Evolutionary conservation across 1,140 invertebrate genomes (phyloP).

Genomic region (Lordiphosa mommai): DNA sequence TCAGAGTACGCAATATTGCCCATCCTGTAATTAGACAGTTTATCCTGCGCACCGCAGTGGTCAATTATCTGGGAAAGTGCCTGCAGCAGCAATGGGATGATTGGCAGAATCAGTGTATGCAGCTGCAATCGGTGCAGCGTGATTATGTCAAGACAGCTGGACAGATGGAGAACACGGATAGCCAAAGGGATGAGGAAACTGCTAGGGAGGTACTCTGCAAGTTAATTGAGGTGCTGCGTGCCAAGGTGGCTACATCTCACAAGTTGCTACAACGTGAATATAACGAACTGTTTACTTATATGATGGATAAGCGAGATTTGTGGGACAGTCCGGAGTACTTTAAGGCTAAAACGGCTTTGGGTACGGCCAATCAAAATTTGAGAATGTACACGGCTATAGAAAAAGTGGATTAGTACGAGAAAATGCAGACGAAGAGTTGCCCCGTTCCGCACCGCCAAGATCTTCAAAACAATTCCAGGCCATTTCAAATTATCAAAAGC

Average conservation of each 20-base stretch:
- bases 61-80: constrained; percentile 49
- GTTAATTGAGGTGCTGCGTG: constrained; percentile 13
- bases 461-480: constrained; percentile 6
- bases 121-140: neutral
- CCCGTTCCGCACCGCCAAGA: constrained; percentile 2
- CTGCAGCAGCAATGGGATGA: constrained; percentile 45
- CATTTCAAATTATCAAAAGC: neutral
- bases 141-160: neutral
- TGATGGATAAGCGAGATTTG: constrained; percentile 46
- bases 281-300: constrained; percentile 40
- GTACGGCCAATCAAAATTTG: constrained; percentile 26
- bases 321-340: constrained; percentile 63
- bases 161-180: neutral
- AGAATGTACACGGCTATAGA: constrained; percentile 14
- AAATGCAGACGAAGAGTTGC: constrained; percentile 8
- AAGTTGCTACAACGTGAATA: constrained; percentile 43
- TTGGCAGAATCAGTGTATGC: constrained; percentile 28
- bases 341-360: constrained; percentile 51
- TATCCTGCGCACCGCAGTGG: constrained; percentile 44
- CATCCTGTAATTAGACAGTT: constrained; percentile 60
- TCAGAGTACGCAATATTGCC: constrained; percentile 25
- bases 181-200: neutral
- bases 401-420: constrained; percentile 2
- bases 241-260: constrained; percentile 16
- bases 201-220: neutral